Percentiles rank a stretch among this genome's conserved stretches.
phyloP scores from a whole-genome alignment of 1,140 invertebrate genomes.

The Diorhabda carinulata region DNA sequence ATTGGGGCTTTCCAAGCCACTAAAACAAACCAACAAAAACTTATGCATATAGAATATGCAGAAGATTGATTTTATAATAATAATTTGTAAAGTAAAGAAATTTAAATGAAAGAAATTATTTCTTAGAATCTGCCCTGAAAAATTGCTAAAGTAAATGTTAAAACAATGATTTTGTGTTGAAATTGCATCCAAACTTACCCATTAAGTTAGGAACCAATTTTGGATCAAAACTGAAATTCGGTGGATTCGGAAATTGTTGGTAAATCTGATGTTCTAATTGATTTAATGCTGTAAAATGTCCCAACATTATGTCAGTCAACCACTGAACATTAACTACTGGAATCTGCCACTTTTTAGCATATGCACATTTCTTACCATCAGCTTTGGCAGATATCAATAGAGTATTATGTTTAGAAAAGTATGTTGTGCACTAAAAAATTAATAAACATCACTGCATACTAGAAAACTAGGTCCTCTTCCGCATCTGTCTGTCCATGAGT shows the following conservation, averaged over 20 bases:
- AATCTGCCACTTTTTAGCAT: conserved; percentile 84
- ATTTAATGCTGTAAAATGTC: conserved; percentile 76
- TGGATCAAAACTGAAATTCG: conserved; percentile 83
- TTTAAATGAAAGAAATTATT: no score
- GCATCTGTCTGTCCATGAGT: no score
- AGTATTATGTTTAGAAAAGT: conserved; percentile 71
- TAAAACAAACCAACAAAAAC: conserved; percentile 45
- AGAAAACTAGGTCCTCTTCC: neutral
- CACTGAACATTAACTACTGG: conserved; percentile 89
- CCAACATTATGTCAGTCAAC: conserved; percentile 90
- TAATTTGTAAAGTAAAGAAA: no score
- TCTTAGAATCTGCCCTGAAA: no score
- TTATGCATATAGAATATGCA: no score
- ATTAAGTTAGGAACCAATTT: conserved; percentile 83
- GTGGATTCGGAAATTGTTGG: conserved; percentile 74
- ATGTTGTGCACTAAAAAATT: conserved; percentile 57
- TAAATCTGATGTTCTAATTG: conserved; percentile 81
- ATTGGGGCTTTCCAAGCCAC: conserved; percentile 89
- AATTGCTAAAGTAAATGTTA: no score
- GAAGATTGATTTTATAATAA: no score
- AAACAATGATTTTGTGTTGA: no score
- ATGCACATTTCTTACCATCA: conserved; percentile 82
- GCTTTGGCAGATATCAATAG: conserved; percentile 70
- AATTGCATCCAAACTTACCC: conserved; percentile 59
- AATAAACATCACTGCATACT: conserved; percentile 6